Percentiles rank a stretch among this genome's conserved stretches.
Conservation (phyloP, 2,113 vertebrate species). For the Pterocles orientalis region DNA sequence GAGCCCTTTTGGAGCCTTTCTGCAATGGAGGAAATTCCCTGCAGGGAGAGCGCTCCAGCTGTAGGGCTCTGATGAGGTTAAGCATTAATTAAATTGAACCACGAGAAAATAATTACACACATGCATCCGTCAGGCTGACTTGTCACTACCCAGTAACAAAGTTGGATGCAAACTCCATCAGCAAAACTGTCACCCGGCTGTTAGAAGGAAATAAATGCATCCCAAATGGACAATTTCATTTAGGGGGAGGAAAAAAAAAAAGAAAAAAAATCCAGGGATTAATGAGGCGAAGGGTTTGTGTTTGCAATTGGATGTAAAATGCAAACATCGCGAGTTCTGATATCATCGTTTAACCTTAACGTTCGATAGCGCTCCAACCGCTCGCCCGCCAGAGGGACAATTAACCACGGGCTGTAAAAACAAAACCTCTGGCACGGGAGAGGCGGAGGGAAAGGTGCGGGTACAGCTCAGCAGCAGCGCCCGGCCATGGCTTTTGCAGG, state of each 20-base stretch:
- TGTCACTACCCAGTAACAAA: slow-evolving; percentile 74
- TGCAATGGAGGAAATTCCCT: slow-evolving; percentile 46
- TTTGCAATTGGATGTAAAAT: slow-evolving; percentile 73
- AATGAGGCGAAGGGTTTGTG: slow-evolving; percentile 78
- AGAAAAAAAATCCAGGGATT: slow-evolving; percentile 40
- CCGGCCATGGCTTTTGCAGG: not conserved
- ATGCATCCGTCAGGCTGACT: slow-evolving; percentile 70
- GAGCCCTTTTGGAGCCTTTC: slow-evolving; percentile 43
- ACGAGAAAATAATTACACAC: slow-evolving; percentile 74
- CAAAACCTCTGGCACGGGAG: not conserved
- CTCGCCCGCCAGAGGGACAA: not conserved
- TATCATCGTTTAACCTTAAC: slow-evolving; percentile 71
- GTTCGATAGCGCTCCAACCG: slow-evolving; percentile 20
- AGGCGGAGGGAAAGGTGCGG: not conserved
- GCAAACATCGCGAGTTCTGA: slow-evolving; percentile 62
- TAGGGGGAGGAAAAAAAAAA: not conserved
- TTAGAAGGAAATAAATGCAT: slow-evolving; percentile 80
- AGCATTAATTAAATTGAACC: slow-evolving; percentile 78
- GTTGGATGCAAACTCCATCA: slow-evolving; percentile 75
- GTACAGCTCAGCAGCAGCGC: accelerated
- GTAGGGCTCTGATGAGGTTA: slow-evolving; percentile 75
- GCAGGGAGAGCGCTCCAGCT: slow-evolving; percentile 51
- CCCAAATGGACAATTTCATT: slow-evolving; percentile 80
- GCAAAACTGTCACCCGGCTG: slow-evolving; percentile 69
- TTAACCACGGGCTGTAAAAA: slow-evolving; percentile 41